A percentile compares a stretch with the other conserved stretches of the same genome.
phyloP scores from a whole-genome alignment of 2,888 invertebrate species.

The Lampropteryx suffumata region DNA sequence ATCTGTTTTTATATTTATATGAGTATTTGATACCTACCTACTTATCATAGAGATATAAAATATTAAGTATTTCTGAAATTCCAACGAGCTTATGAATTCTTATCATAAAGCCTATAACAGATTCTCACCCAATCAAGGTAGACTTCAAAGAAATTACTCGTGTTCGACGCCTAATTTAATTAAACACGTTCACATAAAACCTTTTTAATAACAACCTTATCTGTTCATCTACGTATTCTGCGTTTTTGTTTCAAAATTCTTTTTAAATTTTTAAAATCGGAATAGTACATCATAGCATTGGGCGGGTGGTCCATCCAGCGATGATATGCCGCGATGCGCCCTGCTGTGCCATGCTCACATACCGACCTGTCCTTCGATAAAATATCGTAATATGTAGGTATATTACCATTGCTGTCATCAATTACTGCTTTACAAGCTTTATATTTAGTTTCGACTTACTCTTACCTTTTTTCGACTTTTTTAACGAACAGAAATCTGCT shows the following conservation, averaged over 20 bases:
- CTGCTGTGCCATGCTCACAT: constrained; percentile 58
- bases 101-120: background rate
- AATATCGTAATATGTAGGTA: constrained; percentile 40
- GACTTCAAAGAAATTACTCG: constrained; percentile 22
- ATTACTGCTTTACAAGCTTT: constrained; percentile 34
- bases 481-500: background rate
- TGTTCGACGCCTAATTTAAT: constrained; percentile 34
- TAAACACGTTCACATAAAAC: constrained; percentile 27
- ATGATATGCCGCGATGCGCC: constrained; percentile 51
- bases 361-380: constrained; percentile 53
- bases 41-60: too few species aligned
- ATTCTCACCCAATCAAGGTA: constrained; percentile 10
- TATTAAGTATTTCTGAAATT: too few species aligned
- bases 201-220: constrained; percentile 39
- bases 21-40: too few species aligned
- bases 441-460: constrained; percentile 18
- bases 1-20: too few species aligned
- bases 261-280: constrained; percentile 31
- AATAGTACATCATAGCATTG: constrained; percentile 47
- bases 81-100: too few species aligned
- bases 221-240: constrained; percentile 29
- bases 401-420: constrained; percentile 35
- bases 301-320: constrained; percentile 65
- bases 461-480: background rate
- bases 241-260: constrained; percentile 17